These are phyloP conservation scores for Misgurnus anguillicaudatus DNA, from an alignment of 2,113 vertebrate species.

Conservation along the genomic window DNA sequence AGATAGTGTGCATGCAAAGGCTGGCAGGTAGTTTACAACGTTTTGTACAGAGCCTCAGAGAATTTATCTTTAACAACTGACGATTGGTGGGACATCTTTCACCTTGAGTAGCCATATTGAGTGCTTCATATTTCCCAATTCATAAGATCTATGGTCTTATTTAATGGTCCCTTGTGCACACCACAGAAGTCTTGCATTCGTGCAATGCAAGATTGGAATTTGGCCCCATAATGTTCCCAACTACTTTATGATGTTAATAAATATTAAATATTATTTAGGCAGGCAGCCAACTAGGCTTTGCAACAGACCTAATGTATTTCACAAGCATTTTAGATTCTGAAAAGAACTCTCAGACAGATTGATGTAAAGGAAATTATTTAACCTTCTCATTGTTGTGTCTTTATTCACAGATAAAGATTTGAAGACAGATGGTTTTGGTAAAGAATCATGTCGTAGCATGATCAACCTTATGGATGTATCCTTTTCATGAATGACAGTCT, in stretches of 20 bases:
- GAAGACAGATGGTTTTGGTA: slow-evolving; percentile 86
- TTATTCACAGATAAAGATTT: slow-evolving; percentile 86
- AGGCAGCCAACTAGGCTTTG: not conserved
- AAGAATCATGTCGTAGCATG: slow-evolving; percentile 90
- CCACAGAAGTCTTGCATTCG: not conserved
- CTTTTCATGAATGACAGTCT: slow-evolving; percentile 48
- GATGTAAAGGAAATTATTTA: not conserved
- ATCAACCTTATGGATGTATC: slow-evolving; percentile 97
- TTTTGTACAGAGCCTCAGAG: no score
- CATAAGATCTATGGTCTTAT: no score
- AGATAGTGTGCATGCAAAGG: no score
- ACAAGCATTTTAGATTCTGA: not conserved
- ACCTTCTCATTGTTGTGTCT: not conserved
- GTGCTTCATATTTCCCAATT: no score
- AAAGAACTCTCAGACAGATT: not conserved
- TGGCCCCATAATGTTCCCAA: not conserved
- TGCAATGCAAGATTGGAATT: no score
- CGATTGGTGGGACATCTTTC: no score
- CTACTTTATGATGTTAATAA: not conserved
- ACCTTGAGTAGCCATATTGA: no score
- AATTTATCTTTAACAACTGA: no score
- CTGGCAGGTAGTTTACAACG: no score
- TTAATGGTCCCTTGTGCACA: no score
- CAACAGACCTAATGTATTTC: not conserved
- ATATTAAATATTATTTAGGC: not conserved